Conservation (phyloP, 2,113 vertebrate genomes). For the Odobenus rosmarus region DNA sequence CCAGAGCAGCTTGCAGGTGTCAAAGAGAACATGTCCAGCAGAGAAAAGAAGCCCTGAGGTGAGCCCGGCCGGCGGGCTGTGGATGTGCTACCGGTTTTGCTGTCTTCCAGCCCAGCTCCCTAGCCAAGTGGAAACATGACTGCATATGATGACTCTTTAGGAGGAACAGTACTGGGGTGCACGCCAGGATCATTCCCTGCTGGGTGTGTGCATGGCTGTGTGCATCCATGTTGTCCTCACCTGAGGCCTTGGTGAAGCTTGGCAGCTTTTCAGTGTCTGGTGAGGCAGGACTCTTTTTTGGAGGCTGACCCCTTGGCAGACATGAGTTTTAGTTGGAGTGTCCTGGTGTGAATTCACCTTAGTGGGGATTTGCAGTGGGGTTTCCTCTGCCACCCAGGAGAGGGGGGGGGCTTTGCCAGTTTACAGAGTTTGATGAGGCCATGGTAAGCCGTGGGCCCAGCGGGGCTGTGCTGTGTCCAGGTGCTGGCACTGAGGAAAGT, state of each 20-base stretch:
- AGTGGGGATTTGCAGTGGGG: neutral
- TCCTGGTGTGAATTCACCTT: neutral
- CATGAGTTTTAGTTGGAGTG: rapidly evolving
- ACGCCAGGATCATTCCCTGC: neutral
- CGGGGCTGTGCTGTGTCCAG: too few relatives aligned
- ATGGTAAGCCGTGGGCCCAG: rapidly evolving
- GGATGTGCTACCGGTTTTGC: neutral
- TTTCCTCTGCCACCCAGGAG: neutral
- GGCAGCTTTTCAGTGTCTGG: neutral
- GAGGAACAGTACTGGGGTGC: neutral
- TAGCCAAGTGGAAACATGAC: neutral
- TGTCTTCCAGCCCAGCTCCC: too few relatives aligned
- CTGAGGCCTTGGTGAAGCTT: neutral
- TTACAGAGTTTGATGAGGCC: rapidly evolving
- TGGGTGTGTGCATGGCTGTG: neutral
- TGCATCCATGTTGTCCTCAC: neutral
- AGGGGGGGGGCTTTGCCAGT: too few relatives aligned
- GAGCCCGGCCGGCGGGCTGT: neutral
- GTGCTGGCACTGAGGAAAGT: rapidly evolving
- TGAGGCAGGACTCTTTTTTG: neutral
- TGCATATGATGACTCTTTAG: neutral
- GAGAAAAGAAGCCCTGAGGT: neutral
- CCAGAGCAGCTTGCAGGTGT: rapidly evolving
- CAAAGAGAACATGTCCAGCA: rapidly evolving
- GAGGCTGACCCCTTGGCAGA: neutral